Evolutionary conservation across 1,140 invertebrate species (phyloP).

Genomic region (Trichonephila inaurata): DNA sequence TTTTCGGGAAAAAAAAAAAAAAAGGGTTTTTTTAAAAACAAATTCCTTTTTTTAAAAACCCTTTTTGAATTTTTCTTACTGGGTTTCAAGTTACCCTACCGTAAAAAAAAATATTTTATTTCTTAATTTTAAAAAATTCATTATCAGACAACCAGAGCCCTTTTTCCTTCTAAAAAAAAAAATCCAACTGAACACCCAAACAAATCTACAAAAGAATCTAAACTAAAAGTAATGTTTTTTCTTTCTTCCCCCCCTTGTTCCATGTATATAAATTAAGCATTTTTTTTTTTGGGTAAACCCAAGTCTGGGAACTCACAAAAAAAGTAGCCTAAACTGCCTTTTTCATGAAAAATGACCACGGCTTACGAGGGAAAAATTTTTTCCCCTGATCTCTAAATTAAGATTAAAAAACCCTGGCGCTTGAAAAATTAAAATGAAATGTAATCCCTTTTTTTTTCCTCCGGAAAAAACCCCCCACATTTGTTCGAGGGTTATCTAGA

Average conservation of each 20-base stretch:
- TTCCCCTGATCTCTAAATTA: slow-evolving; percentile 44
- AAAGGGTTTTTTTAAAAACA: too few species aligned
- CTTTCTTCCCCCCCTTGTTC: not conserved
- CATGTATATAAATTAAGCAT: slow-evolving; percentile 49
- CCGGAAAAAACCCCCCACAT: slow-evolving; percentile 7
- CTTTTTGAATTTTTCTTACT: too few species aligned
- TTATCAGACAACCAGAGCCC: too few species aligned
- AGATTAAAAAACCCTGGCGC: slow-evolving; percentile 47
- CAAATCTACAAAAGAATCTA: not conserved
- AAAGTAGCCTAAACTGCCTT: not conserved
- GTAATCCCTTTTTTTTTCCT: slow-evolving; percentile 23
- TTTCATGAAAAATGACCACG: slow-evolving; percentile 38
- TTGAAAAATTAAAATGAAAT: slow-evolving; percentile 36
- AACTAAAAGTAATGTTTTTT: not conserved
- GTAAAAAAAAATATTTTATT: too few species aligned
- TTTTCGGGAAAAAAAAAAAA: too few species aligned
- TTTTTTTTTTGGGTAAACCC: not conserved
- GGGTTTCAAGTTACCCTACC: too few species aligned
- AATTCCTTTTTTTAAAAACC: too few species aligned
- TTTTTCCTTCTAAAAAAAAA: too few species aligned
- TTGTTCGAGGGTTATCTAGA: slow-evolving; percentile 13
- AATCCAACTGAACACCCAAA: not conserved
- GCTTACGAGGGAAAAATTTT: not conserved
- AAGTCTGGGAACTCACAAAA: not conserved
- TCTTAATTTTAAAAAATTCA: too few species aligned